Base-by-base conservation (phyloP, 2,113 vertebrate genomes). In the Triplophysa dalaica region DNA sequence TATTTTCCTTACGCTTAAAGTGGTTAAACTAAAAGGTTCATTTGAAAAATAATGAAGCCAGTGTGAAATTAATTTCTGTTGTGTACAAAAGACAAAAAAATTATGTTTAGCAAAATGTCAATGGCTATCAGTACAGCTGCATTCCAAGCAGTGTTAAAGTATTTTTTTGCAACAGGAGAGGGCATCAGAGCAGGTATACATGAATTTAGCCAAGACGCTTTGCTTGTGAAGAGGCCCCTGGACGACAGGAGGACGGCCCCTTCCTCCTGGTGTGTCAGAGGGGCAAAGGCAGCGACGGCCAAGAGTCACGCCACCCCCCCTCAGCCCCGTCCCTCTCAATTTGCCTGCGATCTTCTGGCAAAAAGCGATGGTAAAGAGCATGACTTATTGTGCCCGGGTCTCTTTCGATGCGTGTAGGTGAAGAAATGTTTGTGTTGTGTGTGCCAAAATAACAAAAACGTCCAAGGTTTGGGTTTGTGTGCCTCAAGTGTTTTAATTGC, bases 91-190 rank as follows among this genome's bases (percentile, higher is more conserved):
- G 4, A 62, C 26, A 65, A 62, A 26, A 26, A 63, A 33, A 60
- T 17, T 54, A 48, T 14, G 26, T 22, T 43, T 41, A 48, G 63
- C 16, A 78, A 48, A 70, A 72, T 11, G n/a, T 79, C 52, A n/a
- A 85, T 83, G 82, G 82, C 82, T 77, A 83, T 77, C 73, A 65
- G 77, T 41, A 56, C 82, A 66, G 78, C 78, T 80, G 78, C 45
- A 43, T 70, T 62, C 63, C 72, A 70, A 72, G 72, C 65, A 24
- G 70, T 22, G 54, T 38, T 22, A 52, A 76, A 61, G 80, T 67
- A 16, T 48, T 79, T 78, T 80, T 80, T 75, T 75, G 70, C 79
- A 68, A 81, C 17, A 81, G 52, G 62, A 63, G 58, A 63, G 22
- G 4, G 61, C 70, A 64, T 65, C 29, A 64, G 68, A 70, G 45